These are phyloP conservation scores for Catocala sponsa DNA, from an alignment of 2,888 invertebrate species.

Conservation along the genomic window DNA sequence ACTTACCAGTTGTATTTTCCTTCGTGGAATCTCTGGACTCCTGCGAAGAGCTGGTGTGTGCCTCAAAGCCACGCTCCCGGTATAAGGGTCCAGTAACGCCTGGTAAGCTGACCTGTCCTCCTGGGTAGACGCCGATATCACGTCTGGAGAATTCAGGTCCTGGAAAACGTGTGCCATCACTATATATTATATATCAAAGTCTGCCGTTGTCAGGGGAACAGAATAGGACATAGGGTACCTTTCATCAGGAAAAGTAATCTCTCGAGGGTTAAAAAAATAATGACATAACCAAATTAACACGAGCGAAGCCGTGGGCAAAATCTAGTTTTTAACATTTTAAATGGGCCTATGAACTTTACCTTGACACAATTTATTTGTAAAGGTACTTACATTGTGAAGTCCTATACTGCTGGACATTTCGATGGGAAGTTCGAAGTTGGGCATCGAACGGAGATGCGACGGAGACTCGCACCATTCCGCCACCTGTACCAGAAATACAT, in stretches of 20 bases:
- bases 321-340: no score
- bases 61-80: slow-evolving; percentile 77
- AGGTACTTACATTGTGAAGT: slow-evolving; percentile 67
- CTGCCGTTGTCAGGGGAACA: no score
- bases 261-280: no score
- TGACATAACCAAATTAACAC: no score
- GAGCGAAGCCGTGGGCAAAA: no score
- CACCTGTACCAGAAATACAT: slow-evolving; percentile 56
- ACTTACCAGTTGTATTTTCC: slow-evolving; percentile 76
- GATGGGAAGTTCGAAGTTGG: slow-evolving; percentile 86
- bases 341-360: no score
- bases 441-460: slow-evolving; percentile 82
- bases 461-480: slow-evolving; percentile 89
- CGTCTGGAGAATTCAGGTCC: slow-evolving; percentile 77
- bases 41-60: slow-evolving; percentile 56
- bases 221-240: no score
- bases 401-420: slow-evolving; percentile 80
- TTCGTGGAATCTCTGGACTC: slow-evolving; percentile 56
- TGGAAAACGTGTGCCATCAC: slow-evolving; percentile 30
- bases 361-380: not conserved
- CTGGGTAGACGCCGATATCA: slow-evolving; percentile 74
- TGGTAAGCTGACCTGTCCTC: slow-evolving; percentile 79
- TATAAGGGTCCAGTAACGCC: slow-evolving; percentile 78
- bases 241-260: no score
- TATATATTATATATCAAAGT: no score